These are phyloP conservation scores for Lycopodina hypogea DNA, from an alignment of 37 sponge, comb jelly and placozoan species.

Conservation along the genomic window DNA sequence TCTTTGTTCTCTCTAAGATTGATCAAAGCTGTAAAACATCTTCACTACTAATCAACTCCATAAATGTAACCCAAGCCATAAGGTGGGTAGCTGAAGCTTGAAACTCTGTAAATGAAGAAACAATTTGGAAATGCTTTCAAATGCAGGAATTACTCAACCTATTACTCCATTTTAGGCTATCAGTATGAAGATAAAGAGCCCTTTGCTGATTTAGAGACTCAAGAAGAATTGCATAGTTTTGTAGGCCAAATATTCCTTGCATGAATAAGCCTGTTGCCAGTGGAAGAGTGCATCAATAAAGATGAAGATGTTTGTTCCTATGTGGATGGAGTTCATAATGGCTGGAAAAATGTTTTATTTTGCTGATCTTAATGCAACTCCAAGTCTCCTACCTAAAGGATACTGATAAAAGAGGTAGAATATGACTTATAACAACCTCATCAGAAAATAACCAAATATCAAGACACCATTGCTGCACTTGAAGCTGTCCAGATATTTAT, in stretches of 20 bases:
- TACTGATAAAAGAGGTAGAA: not conserved
- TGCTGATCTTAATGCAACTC: conserved; percentile 10
- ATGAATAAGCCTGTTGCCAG: not conserved
- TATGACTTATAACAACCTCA: too few relatives aligned
- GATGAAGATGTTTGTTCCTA: conserved; percentile 8
- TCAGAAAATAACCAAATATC: too few relatives aligned
- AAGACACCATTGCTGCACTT: too few relatives aligned
- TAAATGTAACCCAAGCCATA: conserved; percentile 32
- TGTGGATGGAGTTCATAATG: too few relatives aligned
- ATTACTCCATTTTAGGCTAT: conserved; percentile 17
- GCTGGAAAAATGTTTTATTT: conserved; percentile 9
- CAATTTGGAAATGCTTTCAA: conserved; percentile 60
- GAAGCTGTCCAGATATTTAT: too few relatives aligned
- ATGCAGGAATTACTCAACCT: conserved; percentile 25
- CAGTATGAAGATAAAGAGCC: conserved; percentile 27
- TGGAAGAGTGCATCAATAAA: conserved; percentile 14
- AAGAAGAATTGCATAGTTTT: not conserved
- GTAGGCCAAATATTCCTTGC: not conserved
- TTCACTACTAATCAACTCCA: too few relatives aligned
- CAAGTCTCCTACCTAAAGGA: not conserved
- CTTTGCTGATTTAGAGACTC: conserved; percentile 33
- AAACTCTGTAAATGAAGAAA: conserved; percentile 50
- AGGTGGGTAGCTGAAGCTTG: conserved; percentile 49
- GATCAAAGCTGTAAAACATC: too few relatives aligned
- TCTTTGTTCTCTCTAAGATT: too few relatives aligned